Base-by-base conservation (phyloP, 2,113 vertebrate species). In the Nicator chloris region DNA sequence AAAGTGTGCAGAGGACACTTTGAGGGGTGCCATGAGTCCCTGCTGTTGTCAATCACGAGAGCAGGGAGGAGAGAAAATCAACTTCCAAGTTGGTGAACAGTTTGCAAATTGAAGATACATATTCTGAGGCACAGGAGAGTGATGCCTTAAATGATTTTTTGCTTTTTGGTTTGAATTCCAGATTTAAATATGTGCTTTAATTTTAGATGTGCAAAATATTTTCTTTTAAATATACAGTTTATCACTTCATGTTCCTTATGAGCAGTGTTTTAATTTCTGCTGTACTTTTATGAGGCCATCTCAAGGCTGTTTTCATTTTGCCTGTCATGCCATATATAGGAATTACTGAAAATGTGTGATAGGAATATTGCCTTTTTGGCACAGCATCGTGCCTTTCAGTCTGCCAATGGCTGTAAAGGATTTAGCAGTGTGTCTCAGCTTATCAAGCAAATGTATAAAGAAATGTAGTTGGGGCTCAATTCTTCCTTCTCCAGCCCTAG, bases 11-110 rank as follows among this genome's bases (percentile, higher is more conserved):
- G 61, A 68, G 61, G 33, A 27, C 20, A 33, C 22, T 40, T 51
- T 47, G 40, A 47, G 59, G 35, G 30, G 20, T 28, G 13, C 40
- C 0, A 0, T 8, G 26, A 71, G 51, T 59, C 49, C 60, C 39
- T 64, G 59, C 24, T 42, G 30, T 4, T 61, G 50, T 5, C 45
- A 21, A 40, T 69, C 40, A 30, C 11, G 78, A 54, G 27, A 82
- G 19, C 35, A 68, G 56, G 24, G 13, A 70, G 45, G 22, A 71
- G 24, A 69, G 28, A n/a, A 42, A 40, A 78, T 87, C 7, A 31
- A 0, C 59, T 65, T 84, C 9, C 14, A 0, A 53, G 31, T 21
- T 50, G 6, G 21, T 63, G 31, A 93, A 14, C 22, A 53, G 28
- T 81, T 88, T 40, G n/a, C 13, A n/a, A 14, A 28, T 31, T 42